Evolutionary conservation across 2,797 vertebrate species (phyloP).

Genomic region (Molothrus aeneus): DNA sequence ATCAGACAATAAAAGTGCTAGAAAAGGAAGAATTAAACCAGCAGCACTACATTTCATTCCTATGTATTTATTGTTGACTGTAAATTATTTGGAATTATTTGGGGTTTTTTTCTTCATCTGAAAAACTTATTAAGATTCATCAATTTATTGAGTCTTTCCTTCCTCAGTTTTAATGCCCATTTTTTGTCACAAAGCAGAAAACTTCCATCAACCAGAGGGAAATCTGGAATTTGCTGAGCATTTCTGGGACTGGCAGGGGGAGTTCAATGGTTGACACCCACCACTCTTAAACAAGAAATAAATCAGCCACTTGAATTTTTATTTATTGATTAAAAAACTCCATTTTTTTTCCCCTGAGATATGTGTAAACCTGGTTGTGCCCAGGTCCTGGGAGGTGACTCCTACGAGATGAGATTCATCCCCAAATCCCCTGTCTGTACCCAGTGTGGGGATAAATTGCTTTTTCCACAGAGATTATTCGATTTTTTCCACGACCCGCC

Average conservation of each 20-base stretch:
- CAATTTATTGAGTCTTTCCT: accelerated
- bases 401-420: background rate
- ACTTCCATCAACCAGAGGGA: background rate
- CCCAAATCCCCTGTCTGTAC: background rate
- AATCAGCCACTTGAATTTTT: background rate
- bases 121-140: background rate
- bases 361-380: background rate
- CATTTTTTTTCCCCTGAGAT: background rate
- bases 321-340: background rate
- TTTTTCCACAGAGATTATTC: background rate
- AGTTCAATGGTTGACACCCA: background rate
- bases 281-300: background rate
- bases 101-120: background rate
- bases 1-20: background rate
- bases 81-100: background rate
- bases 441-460: background rate
- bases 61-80: background rate
- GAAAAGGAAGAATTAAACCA: background rate
- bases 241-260: background rate
- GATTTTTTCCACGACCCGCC: background rate
- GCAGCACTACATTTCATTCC: background rate
- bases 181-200: background rate
- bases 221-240: background rate
- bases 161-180: accelerated
- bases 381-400: background rate